Percentiles rank a stretch among this genome's conserved stretches.
These are phyloP conservation scores for Pristionchus mayeri DNA, from an alignment of 2,888 invertebrate species.

Conservation along the genomic window DNA sequence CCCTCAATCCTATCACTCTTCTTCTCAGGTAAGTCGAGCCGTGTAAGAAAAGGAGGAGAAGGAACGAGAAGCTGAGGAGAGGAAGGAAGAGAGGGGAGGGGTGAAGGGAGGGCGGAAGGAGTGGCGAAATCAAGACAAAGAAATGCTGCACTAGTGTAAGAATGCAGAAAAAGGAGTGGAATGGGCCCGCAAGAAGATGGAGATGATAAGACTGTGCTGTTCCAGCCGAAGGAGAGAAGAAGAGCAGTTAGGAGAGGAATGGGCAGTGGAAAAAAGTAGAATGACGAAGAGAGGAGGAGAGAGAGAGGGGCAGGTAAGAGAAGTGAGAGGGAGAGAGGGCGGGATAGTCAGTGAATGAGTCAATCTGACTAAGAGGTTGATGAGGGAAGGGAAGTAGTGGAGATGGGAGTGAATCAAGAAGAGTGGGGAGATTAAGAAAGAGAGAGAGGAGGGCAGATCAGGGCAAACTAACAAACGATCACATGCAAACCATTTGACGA, in stretches of 20 bases:
- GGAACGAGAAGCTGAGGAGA: background rate
- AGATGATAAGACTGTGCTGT: conserved; percentile 20
- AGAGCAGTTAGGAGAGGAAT: background rate
- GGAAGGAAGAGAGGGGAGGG: conserved; percentile 1
- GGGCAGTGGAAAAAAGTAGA: conserved; percentile 25
- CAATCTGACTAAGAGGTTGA: conserved; percentile 40
- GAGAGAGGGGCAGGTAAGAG: background rate
- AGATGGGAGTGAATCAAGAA: too few species aligned
- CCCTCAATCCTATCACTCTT: conserved; percentile 31
- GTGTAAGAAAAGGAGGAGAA: background rate
- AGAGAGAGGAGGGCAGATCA: background rate
- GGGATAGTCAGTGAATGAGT: conserved; percentile 35
- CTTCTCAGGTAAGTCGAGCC: conserved; percentile 35
- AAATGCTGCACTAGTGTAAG: conserved; percentile 3
- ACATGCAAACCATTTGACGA: conserved; percentile 8
- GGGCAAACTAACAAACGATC: conserved; percentile 1
- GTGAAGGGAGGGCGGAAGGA: background rate
- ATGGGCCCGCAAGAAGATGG: background rate
- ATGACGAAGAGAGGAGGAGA: background rate
- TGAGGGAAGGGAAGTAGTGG: background rate
- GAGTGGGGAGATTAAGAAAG: background rate
- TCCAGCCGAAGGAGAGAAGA: background rate
- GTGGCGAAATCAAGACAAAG: conserved; percentile 26
- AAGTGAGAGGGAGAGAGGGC: background rate
- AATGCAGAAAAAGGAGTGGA: background rate